These are phyloP conservation scores for Scalopus aquaticus DNA, from an alignment of 2,113 vertebrate species.

Conservation along the genomic window DNA sequence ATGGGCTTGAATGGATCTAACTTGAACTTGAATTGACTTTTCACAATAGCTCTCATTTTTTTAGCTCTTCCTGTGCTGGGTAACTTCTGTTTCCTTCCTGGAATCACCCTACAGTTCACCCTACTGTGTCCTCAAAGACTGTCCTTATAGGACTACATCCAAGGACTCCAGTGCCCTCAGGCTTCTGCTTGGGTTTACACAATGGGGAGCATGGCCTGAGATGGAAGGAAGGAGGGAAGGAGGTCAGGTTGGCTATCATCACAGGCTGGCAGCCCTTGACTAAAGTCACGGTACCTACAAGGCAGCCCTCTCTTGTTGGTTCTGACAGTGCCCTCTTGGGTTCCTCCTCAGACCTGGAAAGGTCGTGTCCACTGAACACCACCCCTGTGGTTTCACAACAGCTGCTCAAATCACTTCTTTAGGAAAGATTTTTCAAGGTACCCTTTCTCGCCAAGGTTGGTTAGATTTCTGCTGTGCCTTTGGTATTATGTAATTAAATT, in stretches of 20 bases:
- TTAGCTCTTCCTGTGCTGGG: background rate
- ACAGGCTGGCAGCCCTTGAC: background rate
- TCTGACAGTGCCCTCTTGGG: background rate
- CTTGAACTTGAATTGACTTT: background rate
- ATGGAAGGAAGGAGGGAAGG: background rate
- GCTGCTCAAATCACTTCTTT: background rate
- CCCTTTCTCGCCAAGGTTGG: background rate
- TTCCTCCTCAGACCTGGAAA: background rate
- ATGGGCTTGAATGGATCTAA: background rate
- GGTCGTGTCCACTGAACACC: no score
- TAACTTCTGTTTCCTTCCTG: background rate
- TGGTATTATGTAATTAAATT: background rate
- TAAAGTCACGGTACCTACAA: background rate
- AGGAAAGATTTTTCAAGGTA: background rate
- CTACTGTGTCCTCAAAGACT: background rate
- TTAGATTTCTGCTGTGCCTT: background rate
- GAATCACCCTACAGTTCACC: background rate
- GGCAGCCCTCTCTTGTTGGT: background rate
- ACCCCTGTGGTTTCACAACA: background rate
- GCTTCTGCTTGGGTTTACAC: background rate
- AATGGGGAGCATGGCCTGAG: background rate
- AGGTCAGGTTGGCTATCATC: background rate
- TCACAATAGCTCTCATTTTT: background rate
- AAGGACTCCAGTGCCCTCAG: accelerated
- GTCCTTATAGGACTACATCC: no score